Base-by-base conservation (phyloP, 2,888 invertebrate species). In the Linyphia triangularis region DNA sequence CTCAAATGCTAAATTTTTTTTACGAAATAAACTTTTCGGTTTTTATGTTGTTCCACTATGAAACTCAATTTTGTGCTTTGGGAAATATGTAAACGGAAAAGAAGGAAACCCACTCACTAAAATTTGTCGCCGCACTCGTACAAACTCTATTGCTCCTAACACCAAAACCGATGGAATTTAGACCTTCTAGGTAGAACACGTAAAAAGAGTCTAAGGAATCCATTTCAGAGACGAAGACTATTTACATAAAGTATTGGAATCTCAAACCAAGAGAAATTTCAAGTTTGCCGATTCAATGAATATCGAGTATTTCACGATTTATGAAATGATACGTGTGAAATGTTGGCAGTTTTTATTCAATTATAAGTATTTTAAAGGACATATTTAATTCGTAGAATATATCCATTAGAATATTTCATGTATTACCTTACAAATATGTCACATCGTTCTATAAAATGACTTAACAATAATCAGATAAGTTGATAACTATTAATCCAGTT, bases 51-150 rank as follows among this genome's bases (percentile, higher is more conserved):
- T 59, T 24, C 37, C 75, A n/a, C n/a, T 16, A 63, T 61, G 59
- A 61, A 26, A 37, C 75, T 63, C 61, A 77, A 61, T 77, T 77
- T 61, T 77, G 61, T 63, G 75, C 61, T 26, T 77, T 61, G 16
- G 37, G 24, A 77, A 77, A 77, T 77, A 33, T 77, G 61, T 61
- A 22, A 77, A 37, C 61, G 37, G 30, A 22, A 24, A 22, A 33
- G 37, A 26, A 6, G 70, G 9, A 67, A 67, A 77, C 37, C 61
- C 30, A 61, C 37, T 61, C 61, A 59, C 37, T 10, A 77, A 26
- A 28, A 30, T 61, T 77, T 77, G 61, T 40, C 37, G 24, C 40
- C n/a, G 30, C 59, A 59, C 57, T 73, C 19, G 33, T 22, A 24
- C 16, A 22, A 24, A 40, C n/a, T 19, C 33, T 22, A 40, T 22